A percentile compares a stretch with the other conserved stretches of the same genome.
phyloP scores from a whole-genome alignment of 2,888 invertebrate genomes.

The Aspidiotus rigidus region DNA sequence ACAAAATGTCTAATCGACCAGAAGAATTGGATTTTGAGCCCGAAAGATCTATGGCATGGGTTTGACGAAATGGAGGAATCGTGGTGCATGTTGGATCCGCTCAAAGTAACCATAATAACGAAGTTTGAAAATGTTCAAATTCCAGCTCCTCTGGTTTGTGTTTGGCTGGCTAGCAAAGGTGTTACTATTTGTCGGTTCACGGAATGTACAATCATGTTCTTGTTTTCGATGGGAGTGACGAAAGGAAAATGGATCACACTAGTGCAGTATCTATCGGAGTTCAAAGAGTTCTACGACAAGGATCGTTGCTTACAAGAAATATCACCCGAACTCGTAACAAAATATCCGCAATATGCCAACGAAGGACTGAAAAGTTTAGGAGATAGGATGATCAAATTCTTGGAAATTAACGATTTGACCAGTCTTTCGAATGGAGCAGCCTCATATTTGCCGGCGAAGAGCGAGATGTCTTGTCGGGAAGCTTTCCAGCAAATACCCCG shows the following conservation, averaged over 20 bases:
- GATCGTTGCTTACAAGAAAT: background rate
- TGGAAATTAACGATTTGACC: background rate
- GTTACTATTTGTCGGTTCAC: background rate
- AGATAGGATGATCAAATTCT: background rate
- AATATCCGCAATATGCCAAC: background rate
- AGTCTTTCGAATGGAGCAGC: background rate
- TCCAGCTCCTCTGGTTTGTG: background rate
- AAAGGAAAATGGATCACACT: constrained; percentile 3
- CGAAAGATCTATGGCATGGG: background rate
- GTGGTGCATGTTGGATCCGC: background rate
- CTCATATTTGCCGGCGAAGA: background rate
- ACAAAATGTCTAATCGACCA: background rate
- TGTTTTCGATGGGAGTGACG: background rate
- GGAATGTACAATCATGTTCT: background rate
- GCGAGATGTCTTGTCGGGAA: background rate
- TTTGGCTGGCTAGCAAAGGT: background rate
- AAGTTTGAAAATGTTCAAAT: background rate
- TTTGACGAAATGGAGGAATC: background rate
- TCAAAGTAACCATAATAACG: background rate
- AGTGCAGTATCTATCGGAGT: background rate
- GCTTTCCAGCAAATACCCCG: background rate
- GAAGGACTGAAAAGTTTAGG: background rate
- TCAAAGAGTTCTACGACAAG: background rate
- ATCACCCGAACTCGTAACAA: background rate
- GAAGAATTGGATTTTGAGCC: background rate